phyloP scores from a whole-genome alignment of 2,113 vertebrate species.

The Sphaerodactylus townsendi region DNA sequence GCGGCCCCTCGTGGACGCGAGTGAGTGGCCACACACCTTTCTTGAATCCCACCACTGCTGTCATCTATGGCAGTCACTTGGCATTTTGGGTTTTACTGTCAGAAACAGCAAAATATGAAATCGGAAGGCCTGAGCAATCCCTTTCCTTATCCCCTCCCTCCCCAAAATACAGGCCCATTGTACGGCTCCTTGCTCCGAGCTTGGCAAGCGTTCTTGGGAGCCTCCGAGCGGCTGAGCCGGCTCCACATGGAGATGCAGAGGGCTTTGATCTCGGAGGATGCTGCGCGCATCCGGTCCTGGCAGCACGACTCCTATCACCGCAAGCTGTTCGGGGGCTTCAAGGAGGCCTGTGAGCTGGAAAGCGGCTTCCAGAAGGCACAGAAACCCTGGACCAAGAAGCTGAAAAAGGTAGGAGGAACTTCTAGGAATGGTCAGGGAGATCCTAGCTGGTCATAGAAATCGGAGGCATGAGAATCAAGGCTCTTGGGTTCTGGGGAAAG shows the following conservation, averaged over 20 bases:
- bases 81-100: neutral
- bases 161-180: constrained; percentile 65
- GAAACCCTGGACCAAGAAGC: constrained; percentile 83
- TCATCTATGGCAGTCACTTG: no score
- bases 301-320: constrained; percentile 81
- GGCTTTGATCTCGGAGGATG: constrained; percentile 76
- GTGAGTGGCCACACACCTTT: constrained; percentile 63
- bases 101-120: neutral
- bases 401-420: constrained; percentile 75
- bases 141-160: neutral
- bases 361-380: constrained; percentile 78
- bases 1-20: constrained; percentile 78
- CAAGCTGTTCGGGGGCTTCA: constrained; percentile 83
- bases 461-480: neutral
- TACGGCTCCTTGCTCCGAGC: constrained; percentile 83
- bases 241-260: constrained; percentile 80
- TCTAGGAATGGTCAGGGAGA: constrained; percentile 1
- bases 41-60: neutral
- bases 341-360: constrained; percentile 75
- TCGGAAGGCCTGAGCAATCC: neutral
- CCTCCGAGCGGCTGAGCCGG: constrained; percentile 77
- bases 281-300: constrained; percentile 77
- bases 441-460: neutral
- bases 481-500: neutral
- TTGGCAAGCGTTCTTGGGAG: constrained; percentile 83